Conservation (phyloP, 2,797 vertebrate species). For the Melanitta fusca region DNA sequence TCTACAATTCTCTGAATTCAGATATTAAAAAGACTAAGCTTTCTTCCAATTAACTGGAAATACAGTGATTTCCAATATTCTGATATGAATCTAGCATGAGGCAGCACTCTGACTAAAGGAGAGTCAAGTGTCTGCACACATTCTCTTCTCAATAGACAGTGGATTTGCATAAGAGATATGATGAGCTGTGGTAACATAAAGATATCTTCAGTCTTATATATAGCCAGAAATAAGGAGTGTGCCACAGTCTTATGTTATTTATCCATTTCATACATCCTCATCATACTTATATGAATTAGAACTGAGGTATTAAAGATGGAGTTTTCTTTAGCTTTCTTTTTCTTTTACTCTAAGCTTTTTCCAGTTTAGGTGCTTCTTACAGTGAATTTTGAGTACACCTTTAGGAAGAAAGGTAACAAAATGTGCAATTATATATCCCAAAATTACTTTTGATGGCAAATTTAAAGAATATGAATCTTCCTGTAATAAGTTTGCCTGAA, state of each 20-base stretch:
- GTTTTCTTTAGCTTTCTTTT: background rate
- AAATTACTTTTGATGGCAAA: background rate
- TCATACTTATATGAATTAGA: background rate
- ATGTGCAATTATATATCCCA: background rate
- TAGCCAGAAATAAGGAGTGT: background rate
- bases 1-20: background rate
- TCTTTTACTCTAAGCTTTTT: background rate
- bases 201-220: background rate
- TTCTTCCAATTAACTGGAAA: slow-evolving; percentile 24
- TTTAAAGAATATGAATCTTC: background rate
- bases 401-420: background rate
- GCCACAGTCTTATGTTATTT: background rate
- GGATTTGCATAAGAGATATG: background rate
- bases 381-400: background rate
- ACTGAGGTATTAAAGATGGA: background rate
- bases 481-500: background rate
- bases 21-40: background rate
- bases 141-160: background rate
- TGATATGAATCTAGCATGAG: slow-evolving; percentile 3
- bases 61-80: background rate
- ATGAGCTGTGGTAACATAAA: background rate
- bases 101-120: background rate
- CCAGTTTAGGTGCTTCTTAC: background rate
- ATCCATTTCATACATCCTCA: background rate
- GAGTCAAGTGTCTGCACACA: background rate